phyloP scores from a whole-genome alignment of 2,113 vertebrate species.

The Rutilus rutilus region DNA sequence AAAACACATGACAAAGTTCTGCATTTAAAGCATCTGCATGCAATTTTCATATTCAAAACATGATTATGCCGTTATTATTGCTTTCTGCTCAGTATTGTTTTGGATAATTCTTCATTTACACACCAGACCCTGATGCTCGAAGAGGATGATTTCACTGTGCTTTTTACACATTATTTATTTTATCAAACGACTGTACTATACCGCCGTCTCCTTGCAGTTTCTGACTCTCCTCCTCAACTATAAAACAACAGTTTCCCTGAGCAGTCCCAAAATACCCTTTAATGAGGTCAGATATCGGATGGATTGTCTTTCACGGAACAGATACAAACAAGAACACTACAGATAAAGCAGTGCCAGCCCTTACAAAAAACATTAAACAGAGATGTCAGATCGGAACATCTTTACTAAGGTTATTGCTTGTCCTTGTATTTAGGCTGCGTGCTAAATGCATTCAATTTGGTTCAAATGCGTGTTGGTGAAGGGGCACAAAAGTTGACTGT shows the following conservation, averaged over 20 bases:
- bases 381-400: constrained; percentile 4
- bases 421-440: constrained; percentile 26
- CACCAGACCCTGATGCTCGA: constrained; percentile 43
- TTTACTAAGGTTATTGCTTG: constrained; percentile 48
- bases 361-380: constrained; percentile 39
- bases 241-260: constrained; percentile 48
- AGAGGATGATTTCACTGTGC: constrained; percentile 21
- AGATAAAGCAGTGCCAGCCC: constrained; percentile 49
- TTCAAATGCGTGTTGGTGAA: neutral
- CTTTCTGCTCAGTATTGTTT: constrained; percentile 49
- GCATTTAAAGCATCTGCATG: constrained; percentile 37
- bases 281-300: constrained; percentile 51
- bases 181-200: constrained; percentile 30
- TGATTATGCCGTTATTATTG: constrained; percentile 44
- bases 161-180: neutral
- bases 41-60: constrained; percentile 37
- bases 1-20: constrained; percentile 18
- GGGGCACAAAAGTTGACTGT: constrained; percentile 13
- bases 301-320: constrained; percentile 55
- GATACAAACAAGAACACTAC: constrained; percentile 36
- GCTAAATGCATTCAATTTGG: constrained; percentile 39
- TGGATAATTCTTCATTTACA: constrained; percentile 36
- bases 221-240: neutral
- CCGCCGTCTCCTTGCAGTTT: constrained; percentile 14
- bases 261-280: constrained; percentile 53